Evolutionary conservation across 2,888 invertebrate species (phyloP), one percentile per base, ranked within the genome.

Genomic region (Andrena bucephala): DNA sequence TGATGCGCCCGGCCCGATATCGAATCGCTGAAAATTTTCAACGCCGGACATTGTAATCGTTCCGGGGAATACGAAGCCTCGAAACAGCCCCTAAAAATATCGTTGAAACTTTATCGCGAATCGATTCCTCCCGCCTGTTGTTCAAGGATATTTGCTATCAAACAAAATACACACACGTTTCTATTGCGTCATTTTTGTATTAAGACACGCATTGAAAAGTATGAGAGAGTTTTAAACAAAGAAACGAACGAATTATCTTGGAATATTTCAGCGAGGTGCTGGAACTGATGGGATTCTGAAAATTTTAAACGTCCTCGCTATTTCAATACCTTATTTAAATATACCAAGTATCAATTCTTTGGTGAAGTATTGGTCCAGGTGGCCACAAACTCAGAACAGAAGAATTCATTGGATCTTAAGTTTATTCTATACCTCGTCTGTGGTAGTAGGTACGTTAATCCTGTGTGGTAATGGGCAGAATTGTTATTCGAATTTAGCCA

Each of bases 41-140:
- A 68, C 70, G 77, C 70, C 27, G 68, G 72, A 74, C 77, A 59
- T 50, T 71, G 73, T 84, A 84, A 83, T 78, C 83, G 73, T 78
- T 68, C 63, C 67, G 42, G 24, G 69, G 65, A 60, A 50, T 71
- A 83, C 27, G 62, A 71, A 81, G 62, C 81, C 69, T 63, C n/a
- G 48, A n/a, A 36, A 42, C 33, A n/a, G 52, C 67, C 60, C 60
- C 59, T n/a, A 42, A 33, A 70, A 80, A 65, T 33, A 77, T 33
- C 36, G 77, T 10, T 57, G 77, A 50, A 75, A 67, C 66, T 57
- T 67, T 57, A 81, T 81, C 81, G 74, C 27, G 57, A 69, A 52
- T 68, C 74, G 65, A 54, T 81, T 65, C 31, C 68, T 52, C 65
- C n/a, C n/a, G 16, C 57, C 27, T n/a, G 42, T 27, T 57, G 66